phyloP scores from a whole-genome alignment of 92 coral and sea anemone genomes.

The Palythoa grandis region DNA sequence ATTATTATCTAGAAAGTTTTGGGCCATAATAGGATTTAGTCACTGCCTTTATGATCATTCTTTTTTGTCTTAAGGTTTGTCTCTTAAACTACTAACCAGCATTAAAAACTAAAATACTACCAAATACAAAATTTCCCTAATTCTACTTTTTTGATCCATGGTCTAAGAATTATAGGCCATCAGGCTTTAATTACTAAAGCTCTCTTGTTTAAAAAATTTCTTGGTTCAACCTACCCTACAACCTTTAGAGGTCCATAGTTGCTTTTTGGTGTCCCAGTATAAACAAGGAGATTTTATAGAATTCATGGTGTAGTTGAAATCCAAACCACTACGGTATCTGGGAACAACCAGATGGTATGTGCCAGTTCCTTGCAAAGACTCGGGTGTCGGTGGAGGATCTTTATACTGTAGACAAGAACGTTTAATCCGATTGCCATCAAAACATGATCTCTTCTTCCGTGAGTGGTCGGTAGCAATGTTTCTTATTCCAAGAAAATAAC shows the following conservation, averaged over 20 bases:
- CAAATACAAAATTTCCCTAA: no score
- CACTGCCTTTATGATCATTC: no score
- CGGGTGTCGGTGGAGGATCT: constrained; percentile 48
- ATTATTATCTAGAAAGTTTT: no score
- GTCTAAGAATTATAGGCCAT: no score
- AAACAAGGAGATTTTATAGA: constrained; percentile 65
- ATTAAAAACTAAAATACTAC: no score
- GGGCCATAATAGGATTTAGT: no score
- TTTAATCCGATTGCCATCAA: constrained; percentile 39
- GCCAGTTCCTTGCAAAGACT: constrained; percentile 6
- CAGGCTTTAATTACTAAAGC: no score
- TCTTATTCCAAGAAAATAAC: constrained; percentile 50
- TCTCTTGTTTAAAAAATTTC: no score
- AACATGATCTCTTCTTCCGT: constrained; percentile 49
- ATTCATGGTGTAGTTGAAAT: constrained; percentile 60
- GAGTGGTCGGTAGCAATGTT: constrained; percentile 7
- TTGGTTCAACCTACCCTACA: constrained; percentile 51
- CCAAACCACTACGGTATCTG: constrained; percentile 24
- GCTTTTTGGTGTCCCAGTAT: constrained; percentile 57
- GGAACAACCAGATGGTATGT: constrained; percentile 30
- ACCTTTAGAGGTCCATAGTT: constrained; percentile 56
- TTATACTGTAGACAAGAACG: constrained; percentile 55
- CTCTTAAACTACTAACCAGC: no score
- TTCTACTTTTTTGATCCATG: no score
- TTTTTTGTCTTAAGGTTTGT: no score